Conservation (phyloP, 1,140 invertebrate genomes). For the Acromyrmex heyeri region DNA sequence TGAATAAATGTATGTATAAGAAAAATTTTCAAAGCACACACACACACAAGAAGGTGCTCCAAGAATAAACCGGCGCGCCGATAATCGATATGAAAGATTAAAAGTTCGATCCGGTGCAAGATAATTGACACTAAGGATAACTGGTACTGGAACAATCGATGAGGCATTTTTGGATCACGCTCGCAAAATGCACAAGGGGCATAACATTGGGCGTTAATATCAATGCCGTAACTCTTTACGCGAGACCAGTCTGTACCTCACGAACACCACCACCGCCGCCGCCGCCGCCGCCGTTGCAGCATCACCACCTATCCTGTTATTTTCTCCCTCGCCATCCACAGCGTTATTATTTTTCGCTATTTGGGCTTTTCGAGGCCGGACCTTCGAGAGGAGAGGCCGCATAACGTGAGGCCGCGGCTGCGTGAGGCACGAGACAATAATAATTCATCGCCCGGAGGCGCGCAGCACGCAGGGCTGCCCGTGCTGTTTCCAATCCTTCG, state of each 20-base stretch:
- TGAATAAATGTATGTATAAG: background rate
- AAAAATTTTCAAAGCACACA: background rate
- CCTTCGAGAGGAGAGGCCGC: conserved; percentile 52
- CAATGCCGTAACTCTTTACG: conserved; percentile 23
- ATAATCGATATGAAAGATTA: conserved; percentile 27
- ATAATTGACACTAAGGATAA: conserved; percentile 39
- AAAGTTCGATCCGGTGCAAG: conserved; percentile 22
- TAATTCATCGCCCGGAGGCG: conserved; percentile 74
- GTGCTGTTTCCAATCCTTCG: conserved; percentile 79
- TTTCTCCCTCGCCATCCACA: conserved; percentile 52
- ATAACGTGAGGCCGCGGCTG: conserved; percentile 69
- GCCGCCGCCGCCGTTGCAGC: background rate
- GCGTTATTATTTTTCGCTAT: conserved; percentile 71
- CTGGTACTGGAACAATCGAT: conserved; percentile 38
- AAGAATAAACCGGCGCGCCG: conserved; percentile 8
- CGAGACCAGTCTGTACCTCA: conserved; percentile 7
- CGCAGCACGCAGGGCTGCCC: conserved; percentile 73
- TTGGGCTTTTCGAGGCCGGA: conserved; percentile 61
- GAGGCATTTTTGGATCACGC: conserved; percentile 28
- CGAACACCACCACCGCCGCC: background rate
- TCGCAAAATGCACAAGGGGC: background rate
- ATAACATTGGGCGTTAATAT: conserved; percentile 31
- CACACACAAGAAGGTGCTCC: background rate
- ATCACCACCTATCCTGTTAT: conserved; percentile 66
- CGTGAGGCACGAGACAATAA: conserved; percentile 82